phyloP scores from a whole-genome alignment of 1,140 invertebrate genomes.

The Lasioglossum albipes region DNA sequence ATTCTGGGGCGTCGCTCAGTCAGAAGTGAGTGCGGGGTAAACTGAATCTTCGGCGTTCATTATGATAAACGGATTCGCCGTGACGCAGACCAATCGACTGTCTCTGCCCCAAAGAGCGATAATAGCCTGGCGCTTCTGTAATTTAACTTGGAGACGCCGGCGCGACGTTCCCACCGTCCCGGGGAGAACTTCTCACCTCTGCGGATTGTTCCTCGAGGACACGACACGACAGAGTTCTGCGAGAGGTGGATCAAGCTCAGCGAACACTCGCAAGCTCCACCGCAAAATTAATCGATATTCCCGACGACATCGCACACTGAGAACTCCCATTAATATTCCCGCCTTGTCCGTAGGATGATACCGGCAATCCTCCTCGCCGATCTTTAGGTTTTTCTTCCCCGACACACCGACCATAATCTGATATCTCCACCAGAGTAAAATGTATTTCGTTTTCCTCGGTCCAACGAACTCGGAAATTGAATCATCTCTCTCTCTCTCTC shows the following conservation, averaged over 20 bases:
- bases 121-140: slow-evolving; percentile 31
- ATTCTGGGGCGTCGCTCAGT: too few species aligned
- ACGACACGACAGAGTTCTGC: not conserved
- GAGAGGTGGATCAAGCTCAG: not conserved
- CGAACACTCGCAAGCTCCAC: not conserved
- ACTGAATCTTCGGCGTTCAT: not conserved
- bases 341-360: not conserved
- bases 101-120: slow-evolving; percentile 3
- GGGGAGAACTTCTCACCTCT: slow-evolving; percentile 28
- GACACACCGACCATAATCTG: not conserved
- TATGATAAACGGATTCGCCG: not conserved
- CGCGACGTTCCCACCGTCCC: slow-evolving; percentile 5
- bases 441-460: not conserved
- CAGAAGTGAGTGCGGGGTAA: not conserved
- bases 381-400: not conserved
- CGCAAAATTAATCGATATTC: not conserved
- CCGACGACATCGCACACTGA: too few species aligned
- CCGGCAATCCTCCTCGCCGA: not conserved
- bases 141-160: slow-evolving; percentile 56
- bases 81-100: not conserved
- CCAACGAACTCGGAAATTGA: not conserved
- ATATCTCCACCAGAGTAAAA: not conserved
- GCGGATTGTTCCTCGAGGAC: slow-evolving; percentile 32
- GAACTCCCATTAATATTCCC: not conserved
- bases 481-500: not conserved